Percentiles rank a stretch among this genome's conserved stretches.
Conservation (phyloP, 1,140 invertebrate genomes). For the Diorhabda sublineata region DNA sequence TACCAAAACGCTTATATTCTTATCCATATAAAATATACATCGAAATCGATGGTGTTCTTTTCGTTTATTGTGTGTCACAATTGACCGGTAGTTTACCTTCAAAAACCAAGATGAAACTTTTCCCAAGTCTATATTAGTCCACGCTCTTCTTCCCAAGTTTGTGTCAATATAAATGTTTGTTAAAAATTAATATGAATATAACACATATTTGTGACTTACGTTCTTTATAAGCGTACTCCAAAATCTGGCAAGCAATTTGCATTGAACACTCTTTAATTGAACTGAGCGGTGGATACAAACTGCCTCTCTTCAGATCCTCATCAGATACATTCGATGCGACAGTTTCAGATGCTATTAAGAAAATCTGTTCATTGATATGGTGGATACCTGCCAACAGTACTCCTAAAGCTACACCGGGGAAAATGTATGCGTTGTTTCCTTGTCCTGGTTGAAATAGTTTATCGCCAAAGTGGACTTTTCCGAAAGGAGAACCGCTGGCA, state of each 20-base stretch:
- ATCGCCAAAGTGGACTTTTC: slow-evolving; percentile 70
- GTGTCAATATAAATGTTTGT: too few relatives aligned
- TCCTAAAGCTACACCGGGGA: slow-evolving; percentile 88
- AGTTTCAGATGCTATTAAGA: slow-evolving; percentile 82
- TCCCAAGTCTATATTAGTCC: too few relatives aligned
- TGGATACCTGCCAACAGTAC: slow-evolving; percentile 82
- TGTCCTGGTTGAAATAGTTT: slow-evolving; percentile 85
- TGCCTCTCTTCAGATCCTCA: slow-evolving; percentile 75
- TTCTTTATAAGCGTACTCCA: slow-evolving; percentile 82
- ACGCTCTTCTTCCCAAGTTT: too few relatives aligned
- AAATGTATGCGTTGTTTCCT: slow-evolving; percentile 96
- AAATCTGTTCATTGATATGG: slow-evolving; percentile 85
- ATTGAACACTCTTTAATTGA: slow-evolving; percentile 85
- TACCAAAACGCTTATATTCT: too few relatives aligned
- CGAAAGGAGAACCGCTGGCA: slow-evolving; percentile 90
- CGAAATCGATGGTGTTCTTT: too few relatives aligned
- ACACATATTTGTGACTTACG: slow-evolving; percentile 50
- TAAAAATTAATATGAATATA: too few relatives aligned
- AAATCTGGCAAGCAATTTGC: slow-evolving; percentile 79
- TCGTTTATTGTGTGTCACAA: too few relatives aligned
- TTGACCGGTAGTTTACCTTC: too few relatives aligned
- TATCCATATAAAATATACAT: too few relatives aligned
- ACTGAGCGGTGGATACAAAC: slow-evolving; percentile 90
- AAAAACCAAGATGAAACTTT: too few relatives aligned
- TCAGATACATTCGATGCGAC: slow-evolving; percentile 82